Conservation (phyloP, 2,797 vertebrate species). For the Schizopygopsis malacanthus region DNA sequence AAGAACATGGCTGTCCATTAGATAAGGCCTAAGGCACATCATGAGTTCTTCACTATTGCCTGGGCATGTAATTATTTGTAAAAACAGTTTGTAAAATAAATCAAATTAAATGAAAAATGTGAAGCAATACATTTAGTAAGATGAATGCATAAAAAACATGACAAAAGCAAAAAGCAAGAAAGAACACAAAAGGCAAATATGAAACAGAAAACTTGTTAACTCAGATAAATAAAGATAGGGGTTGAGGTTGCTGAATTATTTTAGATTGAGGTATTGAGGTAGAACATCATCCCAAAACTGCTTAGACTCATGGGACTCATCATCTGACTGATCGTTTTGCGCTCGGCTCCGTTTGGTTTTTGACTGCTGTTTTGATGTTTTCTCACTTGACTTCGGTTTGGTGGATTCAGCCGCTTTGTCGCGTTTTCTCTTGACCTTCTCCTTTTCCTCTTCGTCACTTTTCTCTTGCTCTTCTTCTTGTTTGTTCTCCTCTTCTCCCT, state of each 20-base stretch:
- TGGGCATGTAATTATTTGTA: neutral
- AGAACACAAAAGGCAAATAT: neutral
- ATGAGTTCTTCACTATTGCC: conserved; percentile 14
- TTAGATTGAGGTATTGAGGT: conserved; percentile 76
- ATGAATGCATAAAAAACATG: neutral
- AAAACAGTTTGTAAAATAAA: neutral
- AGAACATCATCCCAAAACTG: conserved; percentile 77
- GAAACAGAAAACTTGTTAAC: neutral
- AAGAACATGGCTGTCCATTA: neutral
- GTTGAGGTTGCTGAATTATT: conserved; percentile 53
- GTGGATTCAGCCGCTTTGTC: conserved; percentile 41
- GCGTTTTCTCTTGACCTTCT: neutral
- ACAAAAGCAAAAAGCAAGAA: neutral
- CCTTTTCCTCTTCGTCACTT: neutral
- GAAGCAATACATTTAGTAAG: neutral
- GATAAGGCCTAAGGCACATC: conserved; percentile 23
- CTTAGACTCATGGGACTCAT: conserved; percentile 62
- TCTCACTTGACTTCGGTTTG: conserved; percentile 58
- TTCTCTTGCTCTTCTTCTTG: neutral
- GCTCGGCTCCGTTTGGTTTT: conserved; percentile 1
- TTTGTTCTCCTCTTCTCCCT: neutral
- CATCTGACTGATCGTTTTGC: conserved; percentile 6
- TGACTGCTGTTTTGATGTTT: conserved; percentile 58
- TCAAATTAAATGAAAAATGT: neutral
- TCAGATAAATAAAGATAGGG: neutral